Evolutionary conservation across 2,113 vertebrate species (phyloP).

Genomic region (Cercocebus atys): DNA sequence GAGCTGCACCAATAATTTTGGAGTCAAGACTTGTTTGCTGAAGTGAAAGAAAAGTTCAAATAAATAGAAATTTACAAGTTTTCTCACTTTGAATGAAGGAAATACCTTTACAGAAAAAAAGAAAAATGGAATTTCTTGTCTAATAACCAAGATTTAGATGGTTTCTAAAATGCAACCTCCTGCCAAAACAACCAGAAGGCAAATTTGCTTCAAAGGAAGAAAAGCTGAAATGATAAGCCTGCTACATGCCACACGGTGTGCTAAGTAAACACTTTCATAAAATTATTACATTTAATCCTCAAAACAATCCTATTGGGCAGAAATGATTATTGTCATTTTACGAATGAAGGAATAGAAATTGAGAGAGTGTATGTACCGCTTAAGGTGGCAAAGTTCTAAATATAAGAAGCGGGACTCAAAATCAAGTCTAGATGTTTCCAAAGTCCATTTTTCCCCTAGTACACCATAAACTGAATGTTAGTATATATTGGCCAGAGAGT

Average conservation of each 20-base stretch:
- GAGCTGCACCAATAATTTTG: neutral
- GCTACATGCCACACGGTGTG: neutral
- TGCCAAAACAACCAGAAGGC: neutral
- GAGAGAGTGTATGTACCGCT: neutral
- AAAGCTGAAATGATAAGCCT: neutral
- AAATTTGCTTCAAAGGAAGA: neutral
- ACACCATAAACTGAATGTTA: neutral
- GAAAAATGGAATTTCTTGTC: neutral
- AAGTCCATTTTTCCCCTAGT: neutral
- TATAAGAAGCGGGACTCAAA: neutral
- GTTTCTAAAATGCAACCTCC: neutral
- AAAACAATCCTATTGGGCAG: neutral
- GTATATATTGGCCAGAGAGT: neutral
- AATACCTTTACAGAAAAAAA: neutral
- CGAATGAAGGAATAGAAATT: neutral
- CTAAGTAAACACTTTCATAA: conserved; percentile 40
- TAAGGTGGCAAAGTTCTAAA: neutral
- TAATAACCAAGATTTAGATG: neutral
- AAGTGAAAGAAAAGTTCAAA: neutral
- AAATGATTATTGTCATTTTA: conserved; percentile 41
- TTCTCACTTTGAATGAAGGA: neutral
- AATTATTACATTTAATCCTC: conserved; percentile 53
- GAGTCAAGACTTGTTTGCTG: neutral
- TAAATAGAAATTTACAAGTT: neutral
- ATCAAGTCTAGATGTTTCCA: neutral